phyloP scores from a whole-genome alignment of 35 echinoderm and acorn worm species.

The Lytechinus variegatus region DNA sequence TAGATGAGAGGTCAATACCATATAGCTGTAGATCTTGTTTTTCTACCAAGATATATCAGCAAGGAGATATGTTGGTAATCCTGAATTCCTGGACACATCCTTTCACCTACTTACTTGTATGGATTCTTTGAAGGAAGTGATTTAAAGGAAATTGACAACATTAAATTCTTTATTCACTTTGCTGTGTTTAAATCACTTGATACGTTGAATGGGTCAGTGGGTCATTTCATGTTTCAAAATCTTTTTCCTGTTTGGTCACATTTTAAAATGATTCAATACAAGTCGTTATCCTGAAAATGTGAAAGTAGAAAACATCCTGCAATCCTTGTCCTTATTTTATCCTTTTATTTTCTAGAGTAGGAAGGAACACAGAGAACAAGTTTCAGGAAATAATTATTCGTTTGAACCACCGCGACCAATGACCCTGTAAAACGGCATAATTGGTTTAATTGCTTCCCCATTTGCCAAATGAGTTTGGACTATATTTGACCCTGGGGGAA shows the following conservation, averaged over 20 bases:
- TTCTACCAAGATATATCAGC: too few relatives aligned
- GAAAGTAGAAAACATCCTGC: neutral
- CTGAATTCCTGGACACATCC: neutral
- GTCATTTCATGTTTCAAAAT: neutral
- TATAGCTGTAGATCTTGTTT: too few relatives aligned
- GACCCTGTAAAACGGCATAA: neutral
- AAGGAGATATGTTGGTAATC: neutral
- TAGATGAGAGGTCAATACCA: too few relatives aligned
- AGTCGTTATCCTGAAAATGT: neutral
- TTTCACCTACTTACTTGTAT: neutral
- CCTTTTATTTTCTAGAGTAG: neutral
- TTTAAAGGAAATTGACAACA: neutral
- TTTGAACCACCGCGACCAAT: neutral
- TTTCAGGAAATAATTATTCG: neutral
- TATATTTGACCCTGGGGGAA: neutral
- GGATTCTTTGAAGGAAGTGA: neutral
- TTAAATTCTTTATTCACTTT: neutral
- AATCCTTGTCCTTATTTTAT: neutral
- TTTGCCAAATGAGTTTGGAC: constrained; percentile 2
- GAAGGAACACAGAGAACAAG: neutral
- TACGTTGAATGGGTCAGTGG: neutral
- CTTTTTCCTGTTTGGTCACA: neutral
- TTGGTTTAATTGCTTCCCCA: neutral
- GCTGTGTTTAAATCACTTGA: neutral
- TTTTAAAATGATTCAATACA: neutral